Evolutionary conservation across 2,113 vertebrate genomes (phyloP), one percentile per base, ranked within the genome.

Genomic region (Oreotrochilus melanogaster): DNA sequence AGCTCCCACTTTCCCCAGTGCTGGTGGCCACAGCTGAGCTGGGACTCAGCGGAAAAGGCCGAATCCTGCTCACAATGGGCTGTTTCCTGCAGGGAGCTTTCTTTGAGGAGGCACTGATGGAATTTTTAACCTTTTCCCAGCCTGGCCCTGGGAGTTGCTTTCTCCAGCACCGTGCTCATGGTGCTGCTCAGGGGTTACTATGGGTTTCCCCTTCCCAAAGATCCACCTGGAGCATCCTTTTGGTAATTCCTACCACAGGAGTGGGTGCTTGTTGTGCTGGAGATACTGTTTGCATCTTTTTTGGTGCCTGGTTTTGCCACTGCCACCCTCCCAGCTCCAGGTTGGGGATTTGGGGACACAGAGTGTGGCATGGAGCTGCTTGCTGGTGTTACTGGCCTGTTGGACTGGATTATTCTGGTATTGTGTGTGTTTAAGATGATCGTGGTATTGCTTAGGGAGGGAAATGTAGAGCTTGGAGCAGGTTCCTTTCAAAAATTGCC

Each of bases 21-120:
- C 64, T 0, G 19, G 67, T 73, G 72, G 79, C 75, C 79, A 18
- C 7, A 4, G 58, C 61, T 3, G 8, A 73, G 89, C 70, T 73
- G 14, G 3, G 48, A 37, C 89, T 78, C 57, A 28, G 75, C 94
- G 97, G 97, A 98, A 98, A 22, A 16, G 7, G 18, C 73, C 3
- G 1, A 91, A 84, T 92, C 88, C 95, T 78, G 89, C 86, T 95
- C 95, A 97, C 97, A 97, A 96, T 97, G 67, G 96, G 82, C 53
- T 0, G 60, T 95, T 98, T 98, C 98, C 97, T 95, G 96, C 75
- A 72, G 82, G 76, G 56, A 93, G 61, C 84, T 78, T 92, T 93
- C 91, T 95, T 30, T n/a, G 91, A 47, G 90, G 57, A 54, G 51
- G 56, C 64, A 81, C 27, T 87, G 23, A 62, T 3, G 35, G 53